Conservation (phyloP, 2,797 vertebrate genomes). For the Darevskia mixta region DNA sequence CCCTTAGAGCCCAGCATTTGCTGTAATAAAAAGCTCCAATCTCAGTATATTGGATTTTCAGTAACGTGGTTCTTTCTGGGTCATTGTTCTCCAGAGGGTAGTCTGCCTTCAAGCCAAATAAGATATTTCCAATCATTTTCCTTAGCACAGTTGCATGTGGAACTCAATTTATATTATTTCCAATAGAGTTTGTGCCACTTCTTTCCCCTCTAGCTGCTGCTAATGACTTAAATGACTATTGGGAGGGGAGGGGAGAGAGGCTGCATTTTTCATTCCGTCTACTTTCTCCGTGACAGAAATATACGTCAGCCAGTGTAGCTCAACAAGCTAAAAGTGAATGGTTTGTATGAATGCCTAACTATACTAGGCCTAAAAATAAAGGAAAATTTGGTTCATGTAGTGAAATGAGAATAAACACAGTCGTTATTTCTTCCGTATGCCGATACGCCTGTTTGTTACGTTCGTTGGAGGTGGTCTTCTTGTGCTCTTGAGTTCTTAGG, state of each 20-base stretch:
- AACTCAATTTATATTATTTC: constrained; percentile 3
- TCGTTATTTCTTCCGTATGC: too few relatives aligned
- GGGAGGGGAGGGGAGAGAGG: not conserved
- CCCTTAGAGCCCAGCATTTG: not conserved
- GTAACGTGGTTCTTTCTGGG: constrained; percentile 18
- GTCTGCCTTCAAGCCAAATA: constrained; percentile 13
- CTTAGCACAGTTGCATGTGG: constrained; percentile 2
- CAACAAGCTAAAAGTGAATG: not conserved
- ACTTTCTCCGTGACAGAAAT: not conserved
- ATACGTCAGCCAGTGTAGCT: not conserved
- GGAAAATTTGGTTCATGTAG: not conserved
- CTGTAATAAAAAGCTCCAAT: not conserved
- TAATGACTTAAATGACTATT: not conserved
- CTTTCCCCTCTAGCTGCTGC: not conserved
- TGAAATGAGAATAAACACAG: too few relatives aligned
- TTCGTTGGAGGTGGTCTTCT: not conserved
- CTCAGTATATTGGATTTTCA: not conserved
- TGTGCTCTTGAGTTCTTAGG: not conserved
- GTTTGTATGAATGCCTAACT: not conserved
- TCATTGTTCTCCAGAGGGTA: constrained; percentile 6
- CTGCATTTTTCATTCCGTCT: not conserved
- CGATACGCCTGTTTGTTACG: not conserved
- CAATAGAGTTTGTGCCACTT: not conserved
- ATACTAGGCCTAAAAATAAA: not conserved
- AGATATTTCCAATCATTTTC: not conserved